Evolutionary conservation across 2,888 invertebrate genomes (phyloP).

Genomic region (Cynaeus angustus): DNA sequence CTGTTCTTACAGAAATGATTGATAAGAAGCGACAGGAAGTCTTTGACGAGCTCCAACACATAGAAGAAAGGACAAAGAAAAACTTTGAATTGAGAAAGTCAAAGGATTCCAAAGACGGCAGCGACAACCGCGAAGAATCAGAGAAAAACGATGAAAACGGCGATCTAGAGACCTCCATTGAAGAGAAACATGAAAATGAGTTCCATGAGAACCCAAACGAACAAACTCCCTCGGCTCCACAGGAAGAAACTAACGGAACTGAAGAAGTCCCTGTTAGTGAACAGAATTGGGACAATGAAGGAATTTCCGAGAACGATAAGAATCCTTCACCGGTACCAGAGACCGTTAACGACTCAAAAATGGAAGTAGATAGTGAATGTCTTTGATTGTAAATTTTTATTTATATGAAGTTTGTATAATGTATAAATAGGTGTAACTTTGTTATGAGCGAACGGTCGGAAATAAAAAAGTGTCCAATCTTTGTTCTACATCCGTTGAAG

Average conservation of each 20-base stretch:
- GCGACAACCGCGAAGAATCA: conserved; percentile 41
- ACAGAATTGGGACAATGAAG: conserved; percentile 26
- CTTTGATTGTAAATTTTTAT: conserved; percentile 50
- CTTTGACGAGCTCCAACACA: conserved; percentile 78
- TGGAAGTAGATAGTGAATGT: conserved; percentile 44
- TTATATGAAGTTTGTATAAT: conserved; percentile 43
- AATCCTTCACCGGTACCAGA: not conserved
- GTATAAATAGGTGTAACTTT: conserved; percentile 46
- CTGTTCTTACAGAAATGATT: conserved; percentile 74
- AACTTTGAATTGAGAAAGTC: conserved; percentile 64
- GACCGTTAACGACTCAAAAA: conserved; percentile 20
- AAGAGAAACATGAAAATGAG: conserved; percentile 27
- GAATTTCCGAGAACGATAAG: conserved; percentile 8
- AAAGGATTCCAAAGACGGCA: conserved; percentile 56
- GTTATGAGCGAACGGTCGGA: conserved; percentile 26
- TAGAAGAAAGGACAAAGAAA: conserved; percentile 74
- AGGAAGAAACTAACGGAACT: conserved; percentile 21
- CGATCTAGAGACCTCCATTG: conserved; percentile 27
- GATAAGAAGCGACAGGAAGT: conserved; percentile 78
- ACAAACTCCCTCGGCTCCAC: not conserved
- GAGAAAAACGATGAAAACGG: conserved; percentile 27
- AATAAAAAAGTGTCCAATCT: conserved; percentile 14
- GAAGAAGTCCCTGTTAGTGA: conserved; percentile 18
- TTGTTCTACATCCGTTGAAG: conserved; percentile 10
- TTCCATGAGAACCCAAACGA: conserved; percentile 6